A percentile compares a stretch with the other conserved stretches of the same genome.
phyloP scores from a whole-genome alignment of 2,113 vertebrate species.

The Austrofundulus limnaeus region DNA sequence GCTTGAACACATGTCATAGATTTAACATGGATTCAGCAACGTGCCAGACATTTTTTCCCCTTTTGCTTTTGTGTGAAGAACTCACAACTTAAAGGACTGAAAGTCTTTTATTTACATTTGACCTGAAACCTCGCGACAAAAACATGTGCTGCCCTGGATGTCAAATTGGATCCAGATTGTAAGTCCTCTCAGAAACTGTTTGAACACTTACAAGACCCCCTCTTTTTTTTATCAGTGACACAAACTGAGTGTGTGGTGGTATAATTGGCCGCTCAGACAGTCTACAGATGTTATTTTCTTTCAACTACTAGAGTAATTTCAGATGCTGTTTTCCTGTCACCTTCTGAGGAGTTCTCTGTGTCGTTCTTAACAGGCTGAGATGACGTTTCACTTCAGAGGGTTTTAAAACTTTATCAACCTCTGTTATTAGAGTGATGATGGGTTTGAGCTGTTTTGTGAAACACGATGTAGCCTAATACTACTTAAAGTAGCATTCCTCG shows the following conservation, averaged over 20 bases:
- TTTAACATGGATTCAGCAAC: constrained; percentile 42
- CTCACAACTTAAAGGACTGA: constrained; percentile 47
- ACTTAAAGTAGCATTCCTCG: no score
- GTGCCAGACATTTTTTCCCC: constrained; percentile 11
- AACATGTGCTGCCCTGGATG: constrained; percentile 65
- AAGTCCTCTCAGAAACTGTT: constrained; percentile 57
- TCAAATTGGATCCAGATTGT: constrained; percentile 73
- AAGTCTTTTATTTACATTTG: constrained; percentile 65
- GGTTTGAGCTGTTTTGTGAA: not conserved
- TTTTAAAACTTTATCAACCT: constrained; percentile 11
- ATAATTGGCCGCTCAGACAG: constrained; percentile 67
- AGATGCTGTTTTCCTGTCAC: constrained; percentile 64
- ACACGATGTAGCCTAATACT: no score
- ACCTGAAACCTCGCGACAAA: constrained; percentile 58
- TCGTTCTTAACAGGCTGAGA: constrained; percentile 10
- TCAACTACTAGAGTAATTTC: constrained; percentile 58
- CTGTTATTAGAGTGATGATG: not conserved
- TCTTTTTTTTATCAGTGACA: constrained; percentile 56
- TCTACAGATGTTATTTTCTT: constrained; percentile 69
- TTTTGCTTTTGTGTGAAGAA: constrained; percentile 51
- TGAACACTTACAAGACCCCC: constrained; percentile 61
- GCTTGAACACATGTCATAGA: constrained; percentile 22
- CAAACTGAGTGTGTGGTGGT: constrained; percentile 61
- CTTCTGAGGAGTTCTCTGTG: constrained; percentile 43
- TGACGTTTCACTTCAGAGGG: not conserved